Percentiles rank a stretch among this genome's conserved stretches.
Evolutionary conservation across 1,140 invertebrate species (phyloP).

Genomic region (Acyrthosiphon pisum): DNA sequence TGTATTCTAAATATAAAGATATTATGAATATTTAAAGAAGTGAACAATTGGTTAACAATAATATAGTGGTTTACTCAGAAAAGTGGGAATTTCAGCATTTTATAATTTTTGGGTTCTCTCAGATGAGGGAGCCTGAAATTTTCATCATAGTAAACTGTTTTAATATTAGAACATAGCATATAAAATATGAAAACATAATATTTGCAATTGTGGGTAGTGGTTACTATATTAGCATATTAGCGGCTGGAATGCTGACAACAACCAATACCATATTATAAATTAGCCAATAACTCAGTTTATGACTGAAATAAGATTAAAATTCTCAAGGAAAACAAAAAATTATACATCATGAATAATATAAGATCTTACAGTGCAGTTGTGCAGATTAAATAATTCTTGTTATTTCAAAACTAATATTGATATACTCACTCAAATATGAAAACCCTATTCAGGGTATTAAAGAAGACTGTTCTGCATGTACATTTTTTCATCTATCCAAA

Average conservation of each 20-base stretch:
- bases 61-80: constrained; percentile 13
- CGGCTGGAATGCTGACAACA: neutral
- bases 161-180: neutral
- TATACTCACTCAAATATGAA: neutral
- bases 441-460: neutral
- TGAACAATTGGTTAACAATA: too few relatives aligned
- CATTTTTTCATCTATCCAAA: neutral
- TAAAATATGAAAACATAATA: neutral
- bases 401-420: neutral
- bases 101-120: constrained; percentile 46
- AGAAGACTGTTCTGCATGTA: neutral
- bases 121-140: constrained; percentile 53
- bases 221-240: neutral
- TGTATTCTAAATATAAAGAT: neutral
- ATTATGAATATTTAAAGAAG: neutral
- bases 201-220: neutral
- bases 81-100: constrained; percentile 20
- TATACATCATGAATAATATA: neutral
- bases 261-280: neutral
- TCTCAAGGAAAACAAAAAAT: neutral
- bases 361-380: neutral
- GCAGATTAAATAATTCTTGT: too few relatives aligned
- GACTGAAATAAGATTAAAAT: too few relatives aligned
- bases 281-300: too few relatives aligned
- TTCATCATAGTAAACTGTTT: constrained; percentile 19